Evolutionary conservation across 2,113 vertebrate genomes (phyloP), one percentile per base, ranked within the genome.

Genomic region (Chloropsis hardwickii): DNA sequence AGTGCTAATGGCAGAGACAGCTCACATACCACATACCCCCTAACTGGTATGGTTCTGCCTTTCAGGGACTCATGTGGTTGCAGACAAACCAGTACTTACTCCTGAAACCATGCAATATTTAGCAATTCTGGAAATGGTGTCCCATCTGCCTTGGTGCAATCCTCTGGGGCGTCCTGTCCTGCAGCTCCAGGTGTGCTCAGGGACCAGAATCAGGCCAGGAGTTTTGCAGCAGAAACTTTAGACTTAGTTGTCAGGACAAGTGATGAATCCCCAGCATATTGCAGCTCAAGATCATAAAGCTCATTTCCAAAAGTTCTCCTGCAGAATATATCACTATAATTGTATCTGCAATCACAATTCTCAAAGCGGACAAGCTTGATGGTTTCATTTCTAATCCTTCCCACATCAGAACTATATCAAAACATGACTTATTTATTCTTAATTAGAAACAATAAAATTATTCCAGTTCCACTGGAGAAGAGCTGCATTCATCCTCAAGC

Each of bases 51-150:
- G 0, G 33, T 28, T 40, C 57, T 87, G 14, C 24, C n/a, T 47
- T 85, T 86, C 2, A 1, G 28, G 44, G 51, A 42, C 44, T 56
- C 0, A 0, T 23, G 10, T 17, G 8, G 6, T 28, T 58, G 69
- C 53, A 72, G 17, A 47, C 11, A 47, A 77, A 80, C 21, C 21
- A 27, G 11, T 17, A 22, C 61, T 61, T 53, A 42, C 24, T 53
- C 12, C n/a, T 61, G 47, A 21, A 83, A 65, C 14, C 19, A 20
- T 35, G 17, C 1, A 31, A 61, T 56, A 66, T 54, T 53, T 61
- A 45, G 23, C 47, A 62, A 27, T 42, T 51, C 39, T 84, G n/a
- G 28, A 88, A 85, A 57, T 40, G 24, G 7, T 54, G 18, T n/a
- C 44, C 47, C 20, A 42, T 44, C 24, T 84, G 40, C 53, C 44